Evolutionary conservation across 2,888 invertebrate species (phyloP).

Genomic region (Thumatha senex): DNA sequence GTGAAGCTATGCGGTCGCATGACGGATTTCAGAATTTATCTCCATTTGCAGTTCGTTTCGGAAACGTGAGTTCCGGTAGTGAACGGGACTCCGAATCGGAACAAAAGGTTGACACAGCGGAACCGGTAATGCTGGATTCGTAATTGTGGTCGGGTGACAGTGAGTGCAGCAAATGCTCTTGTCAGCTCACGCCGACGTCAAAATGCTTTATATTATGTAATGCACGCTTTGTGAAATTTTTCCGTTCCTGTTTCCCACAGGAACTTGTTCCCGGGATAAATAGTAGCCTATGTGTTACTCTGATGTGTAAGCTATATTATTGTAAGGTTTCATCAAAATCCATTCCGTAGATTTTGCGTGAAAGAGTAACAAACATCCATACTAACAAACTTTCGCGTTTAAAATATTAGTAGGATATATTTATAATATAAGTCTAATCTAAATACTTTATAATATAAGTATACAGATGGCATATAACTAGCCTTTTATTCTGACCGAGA

Average conservation of each 20-base stretch:
- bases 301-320: too few species aligned
- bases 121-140: constrained; percentile 66
- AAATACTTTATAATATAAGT: too few species aligned
- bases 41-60: constrained; percentile 64
- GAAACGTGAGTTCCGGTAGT: constrained; percentile 58
- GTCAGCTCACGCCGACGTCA: constrained; percentile 46
- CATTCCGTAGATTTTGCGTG: too few species aligned
- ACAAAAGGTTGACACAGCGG: constrained; percentile 68
- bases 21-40: constrained; percentile 58
- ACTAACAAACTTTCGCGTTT: too few species aligned
- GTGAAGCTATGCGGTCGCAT: constrained; percentile 41
- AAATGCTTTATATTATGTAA: constrained; percentile 43
- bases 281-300: too few species aligned
- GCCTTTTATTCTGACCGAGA: too few species aligned
- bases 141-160: constrained; percentile 55
- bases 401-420: too few species aligned
- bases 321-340: too few species aligned
- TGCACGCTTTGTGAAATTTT: neutral
- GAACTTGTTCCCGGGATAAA: too few species aligned
- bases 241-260: too few species aligned
- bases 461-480: neutral
- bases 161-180: constrained; percentile 48
- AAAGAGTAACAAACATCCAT: too few species aligned
- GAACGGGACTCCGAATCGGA: constrained; percentile 45
- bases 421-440: too few species aligned